A percentile compares a stretch with the other conserved stretches of the same genome.
These are phyloP conservation scores for Drosophila kanapiae DNA, from an alignment of 1,140 invertebrate genomes.

Conservation along the genomic window DNA sequence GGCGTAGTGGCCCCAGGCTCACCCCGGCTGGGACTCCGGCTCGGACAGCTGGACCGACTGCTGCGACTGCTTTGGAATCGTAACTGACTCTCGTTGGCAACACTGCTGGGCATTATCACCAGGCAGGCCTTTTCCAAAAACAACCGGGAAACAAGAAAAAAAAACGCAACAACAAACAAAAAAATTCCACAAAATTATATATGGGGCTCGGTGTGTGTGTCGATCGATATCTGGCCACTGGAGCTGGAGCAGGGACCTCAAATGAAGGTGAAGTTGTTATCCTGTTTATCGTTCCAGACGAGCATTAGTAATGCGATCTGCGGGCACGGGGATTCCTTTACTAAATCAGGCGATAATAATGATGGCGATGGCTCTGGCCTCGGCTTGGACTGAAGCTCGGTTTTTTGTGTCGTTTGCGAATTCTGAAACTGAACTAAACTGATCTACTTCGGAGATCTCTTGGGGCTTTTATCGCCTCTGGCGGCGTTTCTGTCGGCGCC, in stretches of 20 bases:
- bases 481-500: slow-evolving; percentile 32
- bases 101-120: slow-evolving; percentile 77
- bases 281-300: slow-evolving; percentile 83
- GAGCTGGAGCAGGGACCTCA: slow-evolving; percentile 38
- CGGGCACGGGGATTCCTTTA: background rate
- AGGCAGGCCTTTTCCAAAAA: slow-evolving; percentile 32
- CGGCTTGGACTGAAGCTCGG: background rate
- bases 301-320: slow-evolving; percentile 64
- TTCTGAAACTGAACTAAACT: slow-evolving; percentile 78
- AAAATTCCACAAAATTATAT: slow-evolving; percentile 16
- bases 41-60: slow-evolving; percentile 35
- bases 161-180: slow-evolving; percentile 18
- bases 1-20: slow-evolving; percentile 17
- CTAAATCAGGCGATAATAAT: slow-evolving; percentile 3
- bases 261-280: slow-evolving; percentile 77
- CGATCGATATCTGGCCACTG: background rate
- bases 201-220: background rate
- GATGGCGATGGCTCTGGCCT: background rate
- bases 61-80: slow-evolving; percentile 61
- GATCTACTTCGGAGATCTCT: slow-evolving; percentile 74
- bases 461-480: slow-evolving; percentile 77
- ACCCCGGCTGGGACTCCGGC: slow-evolving; percentile 22
- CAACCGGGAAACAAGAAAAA: slow-evolving; percentile 21
- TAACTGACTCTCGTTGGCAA: slow-evolving; percentile 61
- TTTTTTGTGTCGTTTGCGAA: slow-evolving; percentile 49